Percentiles rank a stretch among this genome's conserved stretches.
Evolutionary conservation across 2,113 vertebrate genomes (phyloP).

Genomic region (Ceyx margarethae): DNA sequence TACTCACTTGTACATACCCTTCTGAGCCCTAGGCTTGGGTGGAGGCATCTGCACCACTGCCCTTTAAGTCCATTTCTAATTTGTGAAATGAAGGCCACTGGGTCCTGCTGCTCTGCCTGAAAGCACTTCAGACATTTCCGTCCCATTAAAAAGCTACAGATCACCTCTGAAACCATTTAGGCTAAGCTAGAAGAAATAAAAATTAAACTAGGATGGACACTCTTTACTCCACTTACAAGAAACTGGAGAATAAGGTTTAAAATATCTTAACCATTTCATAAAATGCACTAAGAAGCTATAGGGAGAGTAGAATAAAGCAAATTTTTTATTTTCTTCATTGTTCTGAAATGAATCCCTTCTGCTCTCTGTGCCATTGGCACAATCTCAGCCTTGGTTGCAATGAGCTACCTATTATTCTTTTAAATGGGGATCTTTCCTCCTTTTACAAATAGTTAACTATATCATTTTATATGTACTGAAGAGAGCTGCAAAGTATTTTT

Average conservation of each 20-base stretch:
- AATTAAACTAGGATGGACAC: neutral
- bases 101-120: neutral
- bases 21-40: neutral
- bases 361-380: neutral
- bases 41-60: neutral
- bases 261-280: neutral
- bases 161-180: neutral
- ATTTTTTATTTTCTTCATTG: neutral
- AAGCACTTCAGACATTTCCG: neutral
- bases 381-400: neutral
- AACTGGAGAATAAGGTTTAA: neutral
- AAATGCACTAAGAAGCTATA: neutral
- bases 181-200: neutral
- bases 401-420: neutral
- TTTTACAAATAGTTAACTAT: neutral
- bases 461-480: neutral
- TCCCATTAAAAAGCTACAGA: neutral
- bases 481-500: neutral
- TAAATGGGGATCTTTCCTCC: neutral
- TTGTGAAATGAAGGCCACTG: neutral
- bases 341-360: neutral
- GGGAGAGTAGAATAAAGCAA: neutral
- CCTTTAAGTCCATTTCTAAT: neutral
- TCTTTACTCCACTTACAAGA: neutral
- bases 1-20: slow-evolving; percentile 10